A percentile compares a stretch with the other conserved stretches of the same genome.
phyloP scores from a whole-genome alignment of 2,113 vertebrate species.

The Silurus meridionalis region DNA sequence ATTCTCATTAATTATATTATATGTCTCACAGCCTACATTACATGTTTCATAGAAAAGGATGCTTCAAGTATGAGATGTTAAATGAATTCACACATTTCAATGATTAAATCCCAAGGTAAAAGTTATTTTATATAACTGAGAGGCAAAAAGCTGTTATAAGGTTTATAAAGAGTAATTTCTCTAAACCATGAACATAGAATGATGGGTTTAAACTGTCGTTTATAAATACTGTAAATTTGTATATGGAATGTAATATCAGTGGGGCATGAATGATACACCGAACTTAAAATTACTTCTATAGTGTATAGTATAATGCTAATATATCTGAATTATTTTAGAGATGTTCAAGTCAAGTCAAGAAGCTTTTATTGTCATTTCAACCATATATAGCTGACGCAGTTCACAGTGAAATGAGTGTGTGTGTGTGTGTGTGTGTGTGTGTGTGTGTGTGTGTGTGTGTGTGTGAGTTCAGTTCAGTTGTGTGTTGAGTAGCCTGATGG shows the following conservation, averaged over 20 bases:
- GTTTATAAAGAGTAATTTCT: neutral
- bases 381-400: too few relatives aligned
- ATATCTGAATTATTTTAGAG: neutral
- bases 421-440: too few relatives aligned
- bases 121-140: neutral
- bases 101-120: neutral
- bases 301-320: neutral
- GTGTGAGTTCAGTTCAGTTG: too few relatives aligned
- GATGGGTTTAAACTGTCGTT: neutral
- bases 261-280: neutral
- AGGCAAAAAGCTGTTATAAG: neutral
- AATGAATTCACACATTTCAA: neutral
- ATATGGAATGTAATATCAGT: neutral
- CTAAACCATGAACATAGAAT: neutral
- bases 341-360: too few relatives aligned
- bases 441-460: too few relatives aligned
- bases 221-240: neutral
- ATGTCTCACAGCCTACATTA: neutral
- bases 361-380: too few relatives aligned
- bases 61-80: neutral
- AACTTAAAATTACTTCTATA: neutral
- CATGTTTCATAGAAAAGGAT: neutral
- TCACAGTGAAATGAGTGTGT: too few relatives aligned
- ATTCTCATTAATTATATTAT: too few relatives aligned
- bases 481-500: too few relatives aligned